These are phyloP conservation scores for Chaetodon trifascialis DNA, from an alignment of 2,113 vertebrate genomes.

Conservation along the genomic window DNA sequence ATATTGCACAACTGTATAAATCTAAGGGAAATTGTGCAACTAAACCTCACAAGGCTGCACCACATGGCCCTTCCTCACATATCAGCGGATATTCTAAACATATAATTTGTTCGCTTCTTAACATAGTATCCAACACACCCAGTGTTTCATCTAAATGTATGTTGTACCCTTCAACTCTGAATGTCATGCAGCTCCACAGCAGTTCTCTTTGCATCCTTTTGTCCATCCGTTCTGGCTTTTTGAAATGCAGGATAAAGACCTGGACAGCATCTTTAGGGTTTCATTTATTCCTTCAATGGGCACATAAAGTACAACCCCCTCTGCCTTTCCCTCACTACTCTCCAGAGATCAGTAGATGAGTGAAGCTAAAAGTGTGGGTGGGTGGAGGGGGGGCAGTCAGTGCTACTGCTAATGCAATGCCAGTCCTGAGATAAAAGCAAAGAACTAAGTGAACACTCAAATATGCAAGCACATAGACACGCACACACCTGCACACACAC, in stretches of 20 bases:
- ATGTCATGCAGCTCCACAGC: not conserved
- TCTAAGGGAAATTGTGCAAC: not conserved
- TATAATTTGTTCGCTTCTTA: not conserved
- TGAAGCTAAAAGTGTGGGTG: conserved; percentile 48
- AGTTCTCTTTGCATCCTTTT: not conserved
- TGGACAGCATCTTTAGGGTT: not conserved
- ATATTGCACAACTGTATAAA: not conserved
- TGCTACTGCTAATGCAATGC: conserved; percentile 44
- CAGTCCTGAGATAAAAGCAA: conserved; percentile 59
- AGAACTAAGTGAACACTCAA: conserved; percentile 55
- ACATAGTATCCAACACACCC: not conserved
- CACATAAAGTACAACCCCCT: conserved; percentile 8
- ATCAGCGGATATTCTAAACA: not conserved
- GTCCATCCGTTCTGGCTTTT: not conserved
- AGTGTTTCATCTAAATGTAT: not conserved
- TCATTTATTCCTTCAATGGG: conserved; percentile 15
- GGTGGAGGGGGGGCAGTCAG: not conserved
- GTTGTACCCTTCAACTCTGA: not conserved
- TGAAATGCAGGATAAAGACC: conserved; percentile 3
- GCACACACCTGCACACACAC: conserved; percentile 13
- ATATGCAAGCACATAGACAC: conserved; percentile 27
- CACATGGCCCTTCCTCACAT: not conserved
- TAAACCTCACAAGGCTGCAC: not conserved
- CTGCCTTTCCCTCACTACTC: conserved; percentile 15
- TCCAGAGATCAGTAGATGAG: conserved; percentile 44